These are phyloP conservation scores for Heterotis niloticus DNA, from an alignment of 2,113 vertebrate species.

Conservation along the genomic window DNA sequence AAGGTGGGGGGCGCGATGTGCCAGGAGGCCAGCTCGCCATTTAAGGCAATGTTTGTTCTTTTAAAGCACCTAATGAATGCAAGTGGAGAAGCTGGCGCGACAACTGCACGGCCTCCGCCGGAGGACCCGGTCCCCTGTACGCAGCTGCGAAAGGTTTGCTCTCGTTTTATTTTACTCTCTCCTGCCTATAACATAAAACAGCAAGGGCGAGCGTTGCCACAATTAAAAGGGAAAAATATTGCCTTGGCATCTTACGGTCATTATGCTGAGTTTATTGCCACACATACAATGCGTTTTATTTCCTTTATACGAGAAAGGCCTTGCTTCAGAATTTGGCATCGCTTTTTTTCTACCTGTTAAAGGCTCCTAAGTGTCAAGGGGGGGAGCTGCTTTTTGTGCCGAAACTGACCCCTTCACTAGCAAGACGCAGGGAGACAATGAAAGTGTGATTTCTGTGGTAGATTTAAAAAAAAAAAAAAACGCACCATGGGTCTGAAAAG, in stretches of 20 bases:
- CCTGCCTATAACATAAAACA: conserved; percentile 65
- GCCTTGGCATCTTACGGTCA: conserved; percentile 68
- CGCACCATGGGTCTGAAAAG: background rate
- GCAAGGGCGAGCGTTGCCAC: conserved; percentile 58
- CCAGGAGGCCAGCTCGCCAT: conserved; percentile 67
- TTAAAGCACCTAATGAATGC: conserved; percentile 67
- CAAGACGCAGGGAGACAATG: background rate
- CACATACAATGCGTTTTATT: conserved; percentile 65
- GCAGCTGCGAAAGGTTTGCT: conserved; percentile 65
- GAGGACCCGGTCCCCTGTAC: conserved; percentile 61
- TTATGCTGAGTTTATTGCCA: conserved; percentile 66
- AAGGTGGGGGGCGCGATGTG: conserved; percentile 55
- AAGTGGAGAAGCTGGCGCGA: conserved; percentile 63
- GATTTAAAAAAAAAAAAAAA: conserved; percentile 9
- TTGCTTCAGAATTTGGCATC: conserved; percentile 58
- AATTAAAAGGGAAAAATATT: conserved; percentile 65
- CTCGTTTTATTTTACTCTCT: conserved; percentile 19
- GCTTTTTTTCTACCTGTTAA: conserved; percentile 56
- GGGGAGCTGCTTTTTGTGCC: conserved; percentile 45
- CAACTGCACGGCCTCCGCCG: conserved; percentile 56
- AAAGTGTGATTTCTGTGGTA: background rate
- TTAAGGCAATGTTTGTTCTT: conserved; percentile 71
- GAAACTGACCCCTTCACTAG: conserved; percentile 50
- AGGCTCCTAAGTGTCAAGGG: conserved; percentile 41
- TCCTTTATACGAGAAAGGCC: conserved; percentile 60